Conservation (phyloP, 2,888 invertebrate genomes). For the Onchidella celtica region DNA sequence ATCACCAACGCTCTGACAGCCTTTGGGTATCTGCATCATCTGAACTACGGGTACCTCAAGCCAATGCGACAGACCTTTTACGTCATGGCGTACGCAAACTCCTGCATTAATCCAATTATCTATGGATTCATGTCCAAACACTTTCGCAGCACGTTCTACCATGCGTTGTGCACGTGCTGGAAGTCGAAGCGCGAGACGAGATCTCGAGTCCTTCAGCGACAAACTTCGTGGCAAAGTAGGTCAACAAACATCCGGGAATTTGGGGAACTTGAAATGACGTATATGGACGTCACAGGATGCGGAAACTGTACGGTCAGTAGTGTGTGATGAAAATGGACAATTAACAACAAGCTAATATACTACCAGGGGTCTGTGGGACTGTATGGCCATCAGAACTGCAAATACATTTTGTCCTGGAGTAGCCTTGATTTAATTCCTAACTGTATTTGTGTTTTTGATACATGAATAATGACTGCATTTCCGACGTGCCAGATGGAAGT, state of each 20-base stretch:
- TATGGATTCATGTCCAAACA: constrained; percentile 89
- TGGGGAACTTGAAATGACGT: constrained; percentile 33
- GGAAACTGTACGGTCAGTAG: constrained; percentile 16
- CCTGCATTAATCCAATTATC: constrained; percentile 87
- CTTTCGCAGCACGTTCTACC: constrained; percentile 82
- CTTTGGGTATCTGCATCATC: constrained; percentile 82
- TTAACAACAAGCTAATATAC: too few species aligned
- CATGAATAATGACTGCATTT: too few species aligned
- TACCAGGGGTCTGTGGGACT: neutral
- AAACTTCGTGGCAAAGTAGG: constrained; percentile 45
- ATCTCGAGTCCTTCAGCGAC: constrained; percentile 46
- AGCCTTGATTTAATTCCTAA: too few species aligned
- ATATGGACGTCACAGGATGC: constrained; percentile 15
- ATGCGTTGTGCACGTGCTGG: constrained; percentile 62
- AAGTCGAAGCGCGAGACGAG: constrained; percentile 35
- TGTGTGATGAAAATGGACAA: constrained; percentile 7
- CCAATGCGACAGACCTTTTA: constrained; percentile 85
- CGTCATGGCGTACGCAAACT: constrained; percentile 87
- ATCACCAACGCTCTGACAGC: constrained; percentile 86
- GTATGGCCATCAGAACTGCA: neutral
- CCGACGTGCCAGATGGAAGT: too few species aligned
- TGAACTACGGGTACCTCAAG: constrained; percentile 83
- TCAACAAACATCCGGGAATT: constrained; percentile 39
- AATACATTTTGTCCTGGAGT: neutral
- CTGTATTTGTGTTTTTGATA: too few species aligned